Evolutionary conservation across 2,888 invertebrate species (phyloP), one percentile per base, ranked within the genome.

Genomic region (Serrognathus titanus): DNA sequence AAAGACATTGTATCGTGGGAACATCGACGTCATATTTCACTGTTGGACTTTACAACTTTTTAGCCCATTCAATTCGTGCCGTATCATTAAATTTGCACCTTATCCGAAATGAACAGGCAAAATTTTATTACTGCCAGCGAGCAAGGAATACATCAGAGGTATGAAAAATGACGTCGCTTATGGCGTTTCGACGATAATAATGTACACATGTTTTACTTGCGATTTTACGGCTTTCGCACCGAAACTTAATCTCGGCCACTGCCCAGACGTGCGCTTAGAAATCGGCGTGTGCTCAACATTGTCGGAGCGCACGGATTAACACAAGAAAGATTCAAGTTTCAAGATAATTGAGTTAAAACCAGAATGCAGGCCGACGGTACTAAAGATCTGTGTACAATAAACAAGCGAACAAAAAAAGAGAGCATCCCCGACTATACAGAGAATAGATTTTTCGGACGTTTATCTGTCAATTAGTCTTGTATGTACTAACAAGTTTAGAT

Each of bases 301-400:
- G 49, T 52, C 48, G n/a, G 11, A 43, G 57, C 61, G 62, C 55
- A 59, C 62, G 62, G 67, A 63, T 63, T 65, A 66, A 59, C 57
- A 53, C 54, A 60, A 38, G 58, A 64, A 68, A 70, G 67, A 64
- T 64, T 70, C 69, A 58, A 65, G 69, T 71, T 71, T 72, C 70
- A 64, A 69, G 67, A 72, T 72, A 71, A 72, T 72, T 72, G 69
- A 71, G 70, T 69, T 69, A 70, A 71, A 71, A 65, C 64, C 66
- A 59, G 62, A 56, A 59, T 52, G 53, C 52, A 58, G 60, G 58
- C 55, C 58, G 64, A 56, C 63, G 52, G 57, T 61, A 57, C 16
- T 59, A 59, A 46, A 57, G 62, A 67, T 65, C 61, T 66, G 66
- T 69, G 53, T 68, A 68, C 66, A 69, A 68, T 67, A 71, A 70